Evolutionary conservation across 1,140 invertebrate genomes (phyloP).

Genomic region (Polypedilum pembai): DNA sequence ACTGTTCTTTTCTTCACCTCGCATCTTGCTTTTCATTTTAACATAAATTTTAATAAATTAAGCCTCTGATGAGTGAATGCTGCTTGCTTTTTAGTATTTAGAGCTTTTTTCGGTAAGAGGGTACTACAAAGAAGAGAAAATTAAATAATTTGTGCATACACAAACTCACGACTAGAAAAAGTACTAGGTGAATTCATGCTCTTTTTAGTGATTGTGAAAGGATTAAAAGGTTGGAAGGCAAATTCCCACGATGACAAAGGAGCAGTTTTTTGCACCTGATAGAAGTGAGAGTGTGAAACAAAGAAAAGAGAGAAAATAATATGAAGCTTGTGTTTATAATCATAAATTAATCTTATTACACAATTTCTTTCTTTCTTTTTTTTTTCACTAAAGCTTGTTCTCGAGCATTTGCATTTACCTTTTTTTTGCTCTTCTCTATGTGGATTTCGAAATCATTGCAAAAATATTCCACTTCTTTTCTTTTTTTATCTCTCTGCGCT

Average conservation of each 20-base stretch:
- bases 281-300: not conserved
- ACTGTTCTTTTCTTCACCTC: not conserved
- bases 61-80: not conserved
- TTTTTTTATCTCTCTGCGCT: not conserved
- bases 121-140: not conserved
- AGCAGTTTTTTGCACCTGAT: slow-evolving; percentile 2
- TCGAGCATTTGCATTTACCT: not conserved
- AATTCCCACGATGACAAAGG: not conserved
- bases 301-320: not conserved
- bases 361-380: not conserved
- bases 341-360: slow-evolving; percentile 19
- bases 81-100: not conserved
- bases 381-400: not conserved
- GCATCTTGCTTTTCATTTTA: not conserved
- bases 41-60: slow-evolving; percentile 8
- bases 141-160: not conserved
- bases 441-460: slow-evolving; percentile 2
- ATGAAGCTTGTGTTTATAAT: slow-evolving; percentile 13
- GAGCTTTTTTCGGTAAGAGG: not conserved
- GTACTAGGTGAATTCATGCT: not conserved
- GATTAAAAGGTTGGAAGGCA: not conserved
- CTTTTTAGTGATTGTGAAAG: not conserved
- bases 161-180: not conserved
- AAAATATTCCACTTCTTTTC: not conserved
- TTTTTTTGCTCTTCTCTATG: not conserved